These are phyloP conservation scores for Oriolus oriolus DNA, from an alignment of 2,113 vertebrate species.

Conservation along the genomic window DNA sequence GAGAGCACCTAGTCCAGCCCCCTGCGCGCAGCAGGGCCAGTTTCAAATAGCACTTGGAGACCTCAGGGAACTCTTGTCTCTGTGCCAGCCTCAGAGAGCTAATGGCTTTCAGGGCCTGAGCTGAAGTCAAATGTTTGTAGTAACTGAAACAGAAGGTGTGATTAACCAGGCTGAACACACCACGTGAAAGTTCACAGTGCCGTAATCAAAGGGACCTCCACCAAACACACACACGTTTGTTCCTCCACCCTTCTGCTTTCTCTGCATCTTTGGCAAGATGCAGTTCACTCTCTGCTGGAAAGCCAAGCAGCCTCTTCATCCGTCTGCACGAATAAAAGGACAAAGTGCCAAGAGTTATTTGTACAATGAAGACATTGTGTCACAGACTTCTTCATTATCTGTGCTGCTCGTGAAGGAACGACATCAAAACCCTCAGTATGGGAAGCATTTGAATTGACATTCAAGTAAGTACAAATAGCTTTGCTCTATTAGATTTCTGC, in stretches of 20 bases:
- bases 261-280: background rate
- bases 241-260: background rate
- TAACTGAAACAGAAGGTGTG: background rate
- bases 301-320: background rate
- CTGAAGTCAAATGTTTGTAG: background rate
- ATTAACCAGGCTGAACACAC: background rate
- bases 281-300: background rate
- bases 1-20: background rate
- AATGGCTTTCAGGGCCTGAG: background rate
- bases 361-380: constrained; percentile 3
- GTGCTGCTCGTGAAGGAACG: background rate
- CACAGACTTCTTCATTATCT: background rate
- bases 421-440: background rate
- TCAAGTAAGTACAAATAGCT: constrained; percentile 25
- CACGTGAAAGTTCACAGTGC: background rate
- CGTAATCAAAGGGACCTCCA: background rate
- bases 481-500: background rate
- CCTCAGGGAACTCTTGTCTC: background rate
- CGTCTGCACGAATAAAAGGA: background rate
- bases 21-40: background rate
- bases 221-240: background rate
- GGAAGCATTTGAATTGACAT: constrained; percentile 20
- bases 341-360: background rate
- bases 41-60: background rate
- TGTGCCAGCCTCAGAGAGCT: background rate